Evolutionary conservation across 2,797 vertebrate genomes (phyloP).

Genomic region (Micropoecilia bifurca): DNA sequence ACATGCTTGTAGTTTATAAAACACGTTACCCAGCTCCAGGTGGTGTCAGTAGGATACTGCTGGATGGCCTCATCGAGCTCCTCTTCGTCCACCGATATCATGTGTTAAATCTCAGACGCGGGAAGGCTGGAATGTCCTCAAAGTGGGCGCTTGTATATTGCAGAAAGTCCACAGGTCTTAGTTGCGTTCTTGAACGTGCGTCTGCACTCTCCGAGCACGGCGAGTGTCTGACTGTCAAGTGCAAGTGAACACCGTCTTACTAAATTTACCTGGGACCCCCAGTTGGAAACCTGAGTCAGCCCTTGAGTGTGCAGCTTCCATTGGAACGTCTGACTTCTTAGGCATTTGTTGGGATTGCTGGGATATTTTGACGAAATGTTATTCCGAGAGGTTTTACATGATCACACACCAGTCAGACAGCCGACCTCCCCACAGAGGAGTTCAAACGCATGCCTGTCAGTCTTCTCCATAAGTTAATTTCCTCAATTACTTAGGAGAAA

Average conservation of each 20-base stretch:
- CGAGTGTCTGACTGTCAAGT: slow-evolving; percentile 62
- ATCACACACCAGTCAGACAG: slow-evolving; percentile 11
- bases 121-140: slow-evolving; percentile 5
- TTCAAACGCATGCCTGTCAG: neutral
- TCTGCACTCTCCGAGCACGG: slow-evolving; percentile 40
- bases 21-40: slow-evolving; percentile 82
- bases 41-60: slow-evolving; percentile 64
- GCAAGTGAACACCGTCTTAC: slow-evolving; percentile 56
- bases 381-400: slow-evolving; percentile 12
- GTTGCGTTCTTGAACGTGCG: neutral
- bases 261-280: slow-evolving; percentile 71
- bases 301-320: slow-evolving; percentile 46
- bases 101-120: slow-evolving; percentile 61
- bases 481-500: slow-evolving; percentile 33
- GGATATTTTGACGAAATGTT: slow-evolving; percentile 39
- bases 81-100: slow-evolving; percentile 71
- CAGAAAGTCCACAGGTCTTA: slow-evolving; percentile 11
- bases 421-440: neutral
- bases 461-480: slow-evolving; percentile 24
- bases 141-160: neutral
- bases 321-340: slow-evolving; percentile 63
- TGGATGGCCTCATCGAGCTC: slow-evolving; percentile 66
- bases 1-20: slow-evolving; percentile 37
- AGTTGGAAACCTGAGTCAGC: slow-evolving; percentile 69
- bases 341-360: slow-evolving; percentile 55